Evolutionary conservation across 1,140 invertebrate genomes (phyloP).

Genomic region (Ceratoteleas bidentatus): DNA sequence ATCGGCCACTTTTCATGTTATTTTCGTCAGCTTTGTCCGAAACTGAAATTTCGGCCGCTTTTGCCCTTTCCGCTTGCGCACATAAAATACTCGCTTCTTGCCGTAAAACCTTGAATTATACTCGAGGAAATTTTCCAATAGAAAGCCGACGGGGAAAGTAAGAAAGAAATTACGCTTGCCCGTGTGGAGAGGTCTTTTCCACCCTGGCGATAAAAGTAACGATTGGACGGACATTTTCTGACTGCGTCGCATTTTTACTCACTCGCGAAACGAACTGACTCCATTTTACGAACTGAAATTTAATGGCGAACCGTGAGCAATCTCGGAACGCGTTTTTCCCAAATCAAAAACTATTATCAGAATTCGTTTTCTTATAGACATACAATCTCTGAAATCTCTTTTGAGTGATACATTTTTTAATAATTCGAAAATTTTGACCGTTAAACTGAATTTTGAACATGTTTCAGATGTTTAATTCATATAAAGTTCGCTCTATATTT

Average conservation of each 20-base stretch:
- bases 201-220: slow-evolving; percentile 52
- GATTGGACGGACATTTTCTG: slow-evolving; percentile 55
- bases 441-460: too few relatives aligned
- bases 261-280: slow-evolving; percentile 18
- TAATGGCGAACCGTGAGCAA: slow-evolving; percentile 25
- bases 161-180: slow-evolving; percentile 52
- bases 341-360: too few relatives aligned
- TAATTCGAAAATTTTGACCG: too few relatives aligned
- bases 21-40: neutral
- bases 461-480: too few relatives aligned
- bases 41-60: neutral
- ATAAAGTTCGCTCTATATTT: too few relatives aligned
- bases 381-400: too few relatives aligned
- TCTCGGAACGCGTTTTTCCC: too few relatives aligned
- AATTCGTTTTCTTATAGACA: too few relatives aligned
- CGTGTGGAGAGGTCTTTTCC: slow-evolving; percentile 21
- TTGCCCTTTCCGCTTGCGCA: neutral
- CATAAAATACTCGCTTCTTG: slow-evolving; percentile 2
- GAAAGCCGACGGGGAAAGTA: slow-evolving; percentile 33
- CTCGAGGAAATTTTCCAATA: slow-evolving; percentile 29
- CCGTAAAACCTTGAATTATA: slow-evolving; percentile 9
- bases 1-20: neutral
- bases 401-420: too few relatives aligned
- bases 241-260: slow-evolving; percentile 52
- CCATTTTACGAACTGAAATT: neutral